These are phyloP conservation scores for Merluccius polli DNA, from an alignment of 2,797 vertebrate species.

Conservation along the genomic window DNA sequence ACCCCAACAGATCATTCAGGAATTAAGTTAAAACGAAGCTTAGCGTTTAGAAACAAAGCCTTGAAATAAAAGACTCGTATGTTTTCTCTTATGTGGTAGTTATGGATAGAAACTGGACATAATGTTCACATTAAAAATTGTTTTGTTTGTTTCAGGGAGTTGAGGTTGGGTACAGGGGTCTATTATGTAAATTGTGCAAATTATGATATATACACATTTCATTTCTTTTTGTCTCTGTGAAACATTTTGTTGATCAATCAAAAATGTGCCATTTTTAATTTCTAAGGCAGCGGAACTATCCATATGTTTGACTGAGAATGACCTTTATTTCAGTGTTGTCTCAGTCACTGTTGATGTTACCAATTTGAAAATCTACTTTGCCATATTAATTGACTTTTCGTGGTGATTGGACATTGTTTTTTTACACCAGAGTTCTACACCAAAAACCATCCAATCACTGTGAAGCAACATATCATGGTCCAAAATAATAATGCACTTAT, in stretches of 20 bases:
- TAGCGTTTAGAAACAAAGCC: neutral
- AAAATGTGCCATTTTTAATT: neutral
- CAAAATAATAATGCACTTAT: neutral
- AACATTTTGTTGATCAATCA: neutral
- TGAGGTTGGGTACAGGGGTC: neutral
- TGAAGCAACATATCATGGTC: neutral
- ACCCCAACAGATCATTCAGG: neutral
- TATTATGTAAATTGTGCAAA: neutral
- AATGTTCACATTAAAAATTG: neutral
- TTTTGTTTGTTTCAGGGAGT: neutral
- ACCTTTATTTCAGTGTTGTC: neutral
- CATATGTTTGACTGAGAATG: neutral
- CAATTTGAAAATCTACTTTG: neutral
- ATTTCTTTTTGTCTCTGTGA: neutral
- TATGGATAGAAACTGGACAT: neutral
- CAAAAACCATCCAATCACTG: neutral
- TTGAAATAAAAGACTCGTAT: neutral
- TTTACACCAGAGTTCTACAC: neutral
- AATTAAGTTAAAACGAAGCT: neutral
- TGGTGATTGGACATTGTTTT: neutral
- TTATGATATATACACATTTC: neutral
- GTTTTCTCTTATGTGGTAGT: neutral
- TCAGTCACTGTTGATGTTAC: neutral
- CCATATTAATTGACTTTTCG: neutral
- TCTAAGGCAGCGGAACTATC: neutral